Evolutionary conservation across 2,888 invertebrate genomes (phyloP).

Genomic region (Orchesella flavescens): DNA sequence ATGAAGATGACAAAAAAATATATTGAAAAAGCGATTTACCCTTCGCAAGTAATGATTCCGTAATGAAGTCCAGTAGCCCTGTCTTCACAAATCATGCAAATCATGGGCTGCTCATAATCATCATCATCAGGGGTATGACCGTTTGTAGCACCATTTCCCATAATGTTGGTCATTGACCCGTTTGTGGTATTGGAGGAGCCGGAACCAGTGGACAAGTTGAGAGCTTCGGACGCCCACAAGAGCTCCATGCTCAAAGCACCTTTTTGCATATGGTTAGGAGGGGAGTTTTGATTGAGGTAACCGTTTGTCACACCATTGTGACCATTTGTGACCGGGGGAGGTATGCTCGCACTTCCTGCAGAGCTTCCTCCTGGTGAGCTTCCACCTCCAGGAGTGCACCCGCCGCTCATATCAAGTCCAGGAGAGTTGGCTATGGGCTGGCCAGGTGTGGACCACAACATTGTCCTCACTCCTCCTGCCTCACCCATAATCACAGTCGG

Average conservation of each 20-base stretch:
- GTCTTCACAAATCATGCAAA: slow-evolving; percentile 99
- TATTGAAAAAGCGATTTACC: slow-evolving; percentile 77
- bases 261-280: slow-evolving; percentile 68
- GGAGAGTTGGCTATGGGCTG: slow-evolving; percentile 73
- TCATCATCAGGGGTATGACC: slow-evolving; percentile 74
- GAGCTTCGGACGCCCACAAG: slow-evolving; percentile 79
- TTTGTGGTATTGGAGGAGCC: slow-evolving; percentile 69
- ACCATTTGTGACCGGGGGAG: slow-evolving; percentile 72
- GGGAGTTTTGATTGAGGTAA: slow-evolving; percentile 67
- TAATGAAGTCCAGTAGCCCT: slow-evolving; percentile 98
- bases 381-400: slow-evolving; percentile 56
- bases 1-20: slow-evolving; percentile 8
- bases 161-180: slow-evolving; percentile 49
- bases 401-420: slow-evolving; percentile 53
- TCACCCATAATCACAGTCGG: slow-evolving; percentile 78
- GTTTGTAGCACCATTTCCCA: slow-evolving; percentile 53
- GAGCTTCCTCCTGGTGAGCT: slow-evolving; percentile 42
- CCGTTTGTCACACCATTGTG: slow-evolving; percentile 69
- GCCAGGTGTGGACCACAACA: slow-evolving; percentile 81
- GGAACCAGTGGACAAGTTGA: slow-evolving; percentile 70
- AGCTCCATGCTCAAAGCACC: slow-evolving; percentile 90
- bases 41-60: slow-evolving; percentile 99
- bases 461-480: slow-evolving; percentile 87
- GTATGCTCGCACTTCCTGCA: slow-evolving; percentile 41
- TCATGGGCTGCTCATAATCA: slow-evolving; percentile 94